These are phyloP conservation scores for Plutomurus gul DNA, from an alignment of 1,140 invertebrate genomes.

Conservation along the genomic window DNA sequence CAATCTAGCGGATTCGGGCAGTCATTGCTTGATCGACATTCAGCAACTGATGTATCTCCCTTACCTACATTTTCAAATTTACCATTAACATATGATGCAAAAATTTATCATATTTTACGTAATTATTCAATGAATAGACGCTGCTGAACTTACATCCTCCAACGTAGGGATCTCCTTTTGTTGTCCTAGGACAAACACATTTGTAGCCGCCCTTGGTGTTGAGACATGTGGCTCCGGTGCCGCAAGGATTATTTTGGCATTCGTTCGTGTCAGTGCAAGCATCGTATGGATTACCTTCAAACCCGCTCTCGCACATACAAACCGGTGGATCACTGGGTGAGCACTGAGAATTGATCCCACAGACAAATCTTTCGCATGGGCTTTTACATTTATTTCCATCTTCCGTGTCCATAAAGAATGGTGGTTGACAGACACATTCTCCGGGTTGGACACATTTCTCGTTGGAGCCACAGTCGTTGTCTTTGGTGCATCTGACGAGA, in stretches of 20 bases:
- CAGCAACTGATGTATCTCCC: slow-evolving; percentile 55
- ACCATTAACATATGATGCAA: no score
- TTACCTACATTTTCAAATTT: slow-evolving; percentile 38
- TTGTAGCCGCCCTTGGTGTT: slow-evolving; percentile 79
- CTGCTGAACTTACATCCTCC: slow-evolving; percentile 64
- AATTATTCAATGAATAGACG: background rate
- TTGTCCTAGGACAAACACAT: slow-evolving; percentile 59
- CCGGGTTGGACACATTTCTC: slow-evolving; percentile 89
- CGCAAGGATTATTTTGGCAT: slow-evolving; percentile 76
- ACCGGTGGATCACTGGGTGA: slow-evolving; percentile 84
- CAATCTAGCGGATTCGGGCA: slow-evolving; percentile 80
- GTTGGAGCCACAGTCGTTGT: slow-evolving; percentile 80
- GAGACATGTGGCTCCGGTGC: slow-evolving; percentile 80
- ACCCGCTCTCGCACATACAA: slow-evolving; percentile 83
- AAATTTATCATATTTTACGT: no score
- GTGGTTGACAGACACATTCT: slow-evolving; percentile 84
- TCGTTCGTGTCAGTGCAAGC: slow-evolving; percentile 86
- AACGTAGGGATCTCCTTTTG: slow-evolving; percentile 65
- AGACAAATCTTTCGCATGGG: slow-evolving; percentile 63
- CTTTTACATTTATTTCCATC: slow-evolving; percentile 85
- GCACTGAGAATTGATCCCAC: slow-evolving; percentile 90
- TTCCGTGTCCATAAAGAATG: slow-evolving; percentile 78
- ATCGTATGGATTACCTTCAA: slow-evolving; percentile 77
- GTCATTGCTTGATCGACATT: slow-evolving; percentile 73
- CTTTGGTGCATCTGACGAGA: slow-evolving; percentile 76